Evolutionary conservation across 2,113 vertebrate species (phyloP), one percentile per base, ranked within the genome.

Genomic region (Clinocottus analis): DNA sequence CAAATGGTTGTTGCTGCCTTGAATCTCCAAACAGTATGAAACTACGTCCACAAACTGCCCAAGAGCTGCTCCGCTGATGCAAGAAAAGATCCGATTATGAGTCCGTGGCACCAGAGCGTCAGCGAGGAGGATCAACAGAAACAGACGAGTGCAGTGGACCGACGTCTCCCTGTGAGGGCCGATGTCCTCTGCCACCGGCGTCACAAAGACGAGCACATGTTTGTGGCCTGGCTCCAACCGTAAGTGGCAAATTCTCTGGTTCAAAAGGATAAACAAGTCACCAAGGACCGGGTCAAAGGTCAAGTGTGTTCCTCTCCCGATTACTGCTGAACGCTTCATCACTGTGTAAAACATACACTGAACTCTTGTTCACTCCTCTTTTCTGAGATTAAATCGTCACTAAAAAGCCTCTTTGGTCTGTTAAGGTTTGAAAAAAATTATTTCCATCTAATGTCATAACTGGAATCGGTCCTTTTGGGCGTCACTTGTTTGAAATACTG

Each of bases 161-260:
- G 61, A 83, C 80, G 72, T 60, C 60, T 79, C 75, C 73, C 74
- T 67, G 70, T 53, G 85, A 76, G 71, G 43, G 65, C 29, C 60
- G 11, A 13, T 79, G 58, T 86, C 83, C 80, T 31, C 64, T 79
- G 65, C 70, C n/a, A 35, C 59, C 43, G 74, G 47, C 3, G 25
- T 81, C 83, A 91, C 75, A 85, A 68, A 72, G 43, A 82, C 55
- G n/a, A n/a, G n/a, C n/a, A n/a, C n/a, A n/a, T n/a, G n/a, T n/a
- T n/a, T n/a, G n/a, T n/a, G 55, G 67, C 67, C 59, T 39, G 27
- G 41, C 5, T 47, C 39, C 4, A n/a, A n/a, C n/a, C n/a, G n/a
- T n/a, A n/a, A n/a, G n/a, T n/a, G n/a, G n/a, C n/a, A n/a, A n/a
- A n/a, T n/a, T n/a, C n/a, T n/a, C n/a, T n/a, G n/a, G n/a, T n/a